Percentiles rank a stretch among this genome's conserved stretches.
phyloP scores from a whole-genome alignment of 2,797 vertebrate species.

The Peromyscus melanophrys region DNA sequence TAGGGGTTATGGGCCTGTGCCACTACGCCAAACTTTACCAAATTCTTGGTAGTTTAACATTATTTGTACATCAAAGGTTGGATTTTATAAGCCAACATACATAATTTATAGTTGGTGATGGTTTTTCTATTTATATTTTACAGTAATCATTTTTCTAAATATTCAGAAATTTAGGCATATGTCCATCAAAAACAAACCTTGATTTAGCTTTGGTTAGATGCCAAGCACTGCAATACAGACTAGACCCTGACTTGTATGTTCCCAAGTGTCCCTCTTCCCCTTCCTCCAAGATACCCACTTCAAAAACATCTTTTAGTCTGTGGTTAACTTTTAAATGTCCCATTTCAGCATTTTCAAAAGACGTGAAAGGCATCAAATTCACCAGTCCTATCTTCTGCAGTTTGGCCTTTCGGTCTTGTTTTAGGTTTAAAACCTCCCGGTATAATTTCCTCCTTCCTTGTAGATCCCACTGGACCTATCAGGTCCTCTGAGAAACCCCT shows the following conservation, averaged over 20 bases:
- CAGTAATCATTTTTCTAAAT: neutral
- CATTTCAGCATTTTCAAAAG: slow-evolving; percentile 17
- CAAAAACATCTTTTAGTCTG: neutral
- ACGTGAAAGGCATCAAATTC: neutral
- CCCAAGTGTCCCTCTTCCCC: neutral
- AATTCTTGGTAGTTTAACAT: slow-evolving; percentile 12
- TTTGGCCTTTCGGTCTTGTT: neutral
- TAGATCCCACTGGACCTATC: neutral
- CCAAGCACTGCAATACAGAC: neutral
- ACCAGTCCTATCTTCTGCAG: neutral
- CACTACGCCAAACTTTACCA: neutral
- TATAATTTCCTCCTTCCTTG: neutral
- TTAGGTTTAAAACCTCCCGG: neutral
- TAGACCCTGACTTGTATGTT: neutral
- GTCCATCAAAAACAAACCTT: neutral
- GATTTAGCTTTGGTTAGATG: neutral
- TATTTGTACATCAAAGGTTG: neutral
- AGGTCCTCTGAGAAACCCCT: neutral
- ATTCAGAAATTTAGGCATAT: neutral
- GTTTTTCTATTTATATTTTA: slow-evolving; percentile 39
- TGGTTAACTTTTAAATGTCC: neutral
- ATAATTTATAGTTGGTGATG: slow-evolving; percentile 6
- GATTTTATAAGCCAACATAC: neutral
- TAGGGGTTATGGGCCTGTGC: neutral
- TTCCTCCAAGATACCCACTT: neutral